A percentile compares a stretch with the other conserved stretches of the same genome.
Evolutionary conservation across 2,888 invertebrate genomes (phyloP).

Genomic region (Caradrina kadenii): DNA sequence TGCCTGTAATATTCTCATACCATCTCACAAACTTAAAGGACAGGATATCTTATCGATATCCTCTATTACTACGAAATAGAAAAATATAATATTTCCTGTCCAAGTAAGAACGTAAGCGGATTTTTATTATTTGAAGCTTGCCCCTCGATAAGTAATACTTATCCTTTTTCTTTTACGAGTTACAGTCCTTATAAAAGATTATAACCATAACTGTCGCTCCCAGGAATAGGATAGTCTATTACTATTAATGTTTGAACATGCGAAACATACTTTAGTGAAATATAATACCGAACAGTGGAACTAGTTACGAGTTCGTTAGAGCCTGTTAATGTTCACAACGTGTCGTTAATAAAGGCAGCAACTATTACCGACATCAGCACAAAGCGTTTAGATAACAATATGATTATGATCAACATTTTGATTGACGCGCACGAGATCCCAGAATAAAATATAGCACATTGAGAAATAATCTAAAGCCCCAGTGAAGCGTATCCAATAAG

Average conservation of each 20-base stretch:
- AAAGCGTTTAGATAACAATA: background rate
- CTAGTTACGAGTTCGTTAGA: slow-evolving; percentile 9
- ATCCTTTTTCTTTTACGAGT: slow-evolving; percentile 39
- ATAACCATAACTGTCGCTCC: slow-evolving; percentile 30
- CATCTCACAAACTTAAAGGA: slow-evolving; percentile 4
- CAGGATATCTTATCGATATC: slow-evolving; percentile 1
- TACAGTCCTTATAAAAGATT: slow-evolving; percentile 23
- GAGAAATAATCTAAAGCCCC: slow-evolving; percentile 34
- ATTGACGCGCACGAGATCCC: slow-evolving; percentile 14
- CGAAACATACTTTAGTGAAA: slow-evolving; percentile 8
- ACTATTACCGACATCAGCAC: background rate
- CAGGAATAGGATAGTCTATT: slow-evolving; percentile 12
- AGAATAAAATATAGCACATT: slow-evolving; percentile 36
- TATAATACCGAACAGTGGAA: slow-evolving; percentile 5
- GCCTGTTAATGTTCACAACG: background rate
- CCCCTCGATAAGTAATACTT: slow-evolving; percentile 43
- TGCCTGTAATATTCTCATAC: background rate
- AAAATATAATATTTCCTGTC: slow-evolving; percentile 31
- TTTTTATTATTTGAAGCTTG: slow-evolving; percentile 43
- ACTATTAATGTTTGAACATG: slow-evolving; percentile 4
- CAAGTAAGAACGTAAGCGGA: slow-evolving; percentile 13
- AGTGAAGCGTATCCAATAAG: slow-evolving; percentile 53
- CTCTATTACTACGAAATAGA: slow-evolving; percentile 16
- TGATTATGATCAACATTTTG: slow-evolving; percentile 5
- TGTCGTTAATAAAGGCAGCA: background rate